phyloP scores from a whole-genome alignment of 2,888 invertebrate species.

The Cantharis lateralis region DNA sequence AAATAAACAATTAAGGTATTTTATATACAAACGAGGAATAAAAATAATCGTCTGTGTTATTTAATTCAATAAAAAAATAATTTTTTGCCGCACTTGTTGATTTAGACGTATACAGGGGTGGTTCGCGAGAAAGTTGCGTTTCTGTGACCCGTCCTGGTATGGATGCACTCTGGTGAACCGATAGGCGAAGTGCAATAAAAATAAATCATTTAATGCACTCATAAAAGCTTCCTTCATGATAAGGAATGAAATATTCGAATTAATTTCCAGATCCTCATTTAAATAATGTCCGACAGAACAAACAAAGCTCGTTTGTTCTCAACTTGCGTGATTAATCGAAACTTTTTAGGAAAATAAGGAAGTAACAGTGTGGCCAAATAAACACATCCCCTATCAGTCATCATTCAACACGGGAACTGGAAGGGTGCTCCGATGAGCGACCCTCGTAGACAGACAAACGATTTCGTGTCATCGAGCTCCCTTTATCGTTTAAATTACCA shows the following conservation, averaged over 20 bases:
- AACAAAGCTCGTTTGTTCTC: neutral
- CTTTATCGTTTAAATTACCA: conserved; percentile 12
- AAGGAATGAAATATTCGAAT: conserved; percentile 2
- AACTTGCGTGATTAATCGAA: neutral
- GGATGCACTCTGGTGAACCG: neutral
- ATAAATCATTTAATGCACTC: neutral
- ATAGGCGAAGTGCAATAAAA: conserved; percentile 7
- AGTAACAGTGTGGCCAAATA: conserved; percentile 4
- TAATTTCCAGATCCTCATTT: neutral
- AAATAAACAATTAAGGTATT: conserved; percentile 16
- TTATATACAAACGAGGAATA: neutral
- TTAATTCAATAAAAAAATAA: neutral
- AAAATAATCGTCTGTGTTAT: neutral
- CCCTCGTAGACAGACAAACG: conserved; percentile 17
- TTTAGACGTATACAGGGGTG: neutral
- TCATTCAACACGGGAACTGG: conserved; percentile 13
- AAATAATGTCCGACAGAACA: neutral
- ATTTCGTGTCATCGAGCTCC: conserved; percentile 18
- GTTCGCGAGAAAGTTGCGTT: neutral
- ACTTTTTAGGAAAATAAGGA: neutral
- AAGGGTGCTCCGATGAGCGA: conserved; percentile 10
- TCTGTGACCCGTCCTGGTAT: neutral
- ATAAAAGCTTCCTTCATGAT: conserved; percentile 11
- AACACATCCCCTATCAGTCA: conserved; percentile 8
- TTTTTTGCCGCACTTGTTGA: neutral